Conservation (phyloP, 2,888 invertebrate genomes). For the Priocnemis perturbator region DNA sequence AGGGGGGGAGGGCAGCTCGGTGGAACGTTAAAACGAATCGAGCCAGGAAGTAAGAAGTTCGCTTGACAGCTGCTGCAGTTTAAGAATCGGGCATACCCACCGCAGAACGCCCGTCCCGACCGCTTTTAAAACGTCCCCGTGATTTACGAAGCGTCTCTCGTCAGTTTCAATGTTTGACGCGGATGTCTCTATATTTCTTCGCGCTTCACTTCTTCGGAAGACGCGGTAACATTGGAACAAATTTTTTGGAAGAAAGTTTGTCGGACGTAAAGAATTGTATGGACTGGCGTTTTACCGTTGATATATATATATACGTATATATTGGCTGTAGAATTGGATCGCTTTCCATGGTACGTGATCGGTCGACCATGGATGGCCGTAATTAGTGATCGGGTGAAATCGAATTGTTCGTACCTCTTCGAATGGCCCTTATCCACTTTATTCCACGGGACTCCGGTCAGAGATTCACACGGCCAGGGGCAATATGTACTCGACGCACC, state of each 20-base stretch:
- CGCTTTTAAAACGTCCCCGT: too few relatives aligned
- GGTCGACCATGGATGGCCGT: conserved; percentile 27
- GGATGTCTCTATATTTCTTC: too few relatives aligned
- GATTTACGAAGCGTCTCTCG: too few relatives aligned
- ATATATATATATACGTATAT: neutral
- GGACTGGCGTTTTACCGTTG: too few relatives aligned
- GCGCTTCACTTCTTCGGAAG: too few relatives aligned
- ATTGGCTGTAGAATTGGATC: neutral
- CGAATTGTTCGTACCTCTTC: conserved; percentile 32
- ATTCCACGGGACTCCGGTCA: conserved; percentile 37
- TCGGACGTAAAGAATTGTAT: too few relatives aligned
- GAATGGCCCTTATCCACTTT: conserved; percentile 50
- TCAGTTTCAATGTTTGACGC: too few relatives aligned
- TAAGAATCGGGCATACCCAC: neutral
- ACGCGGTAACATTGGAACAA: too few relatives aligned
- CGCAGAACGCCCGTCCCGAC: too few relatives aligned
- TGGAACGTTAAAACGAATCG: conserved; percentile 15
- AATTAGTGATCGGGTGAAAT: conserved; percentile 40
- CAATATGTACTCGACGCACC: conserved; percentile 62
- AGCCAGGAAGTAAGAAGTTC: conserved; percentile 2
- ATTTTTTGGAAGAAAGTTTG: too few relatives aligned
- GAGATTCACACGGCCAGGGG: conserved; percentile 51
- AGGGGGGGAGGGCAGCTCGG: conserved; percentile 1
- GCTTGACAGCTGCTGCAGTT: neutral
- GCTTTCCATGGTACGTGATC: neutral